phyloP scores from a whole-genome alignment of 2,888 invertebrate genomes.

The Saturnia pavonia region DNA sequence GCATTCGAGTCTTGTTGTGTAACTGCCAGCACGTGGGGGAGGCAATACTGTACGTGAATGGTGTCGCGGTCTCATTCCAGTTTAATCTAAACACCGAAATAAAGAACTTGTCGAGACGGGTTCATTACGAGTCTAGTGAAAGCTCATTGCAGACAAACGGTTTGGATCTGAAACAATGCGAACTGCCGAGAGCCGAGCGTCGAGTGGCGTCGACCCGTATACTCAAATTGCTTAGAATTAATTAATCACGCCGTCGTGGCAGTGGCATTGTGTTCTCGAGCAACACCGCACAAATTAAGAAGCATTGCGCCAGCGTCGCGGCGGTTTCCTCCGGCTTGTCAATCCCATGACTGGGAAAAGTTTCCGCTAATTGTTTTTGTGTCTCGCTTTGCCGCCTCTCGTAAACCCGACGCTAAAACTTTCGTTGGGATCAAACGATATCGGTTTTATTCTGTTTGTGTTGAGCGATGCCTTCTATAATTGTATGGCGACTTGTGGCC shows the following conservation, averaged over 20 bases:
- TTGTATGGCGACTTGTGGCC: neutral
- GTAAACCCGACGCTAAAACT: conserved; percentile 42
- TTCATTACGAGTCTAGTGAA: conserved; percentile 32
- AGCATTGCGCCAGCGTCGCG: conserved; percentile 25
- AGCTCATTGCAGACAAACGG: conserved; percentile 10
- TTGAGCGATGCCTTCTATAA: neutral
- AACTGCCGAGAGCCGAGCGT: conserved; percentile 2
- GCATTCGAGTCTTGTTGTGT: neutral
- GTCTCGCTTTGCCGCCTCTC: conserved; percentile 46
- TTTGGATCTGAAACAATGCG: conserved; percentile 5
- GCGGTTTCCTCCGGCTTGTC: conserved; percentile 19
- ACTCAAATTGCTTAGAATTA: conserved; percentile 44
- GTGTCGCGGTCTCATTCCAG: neutral
- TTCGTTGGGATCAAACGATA: too few species aligned
- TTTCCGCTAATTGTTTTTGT: conserved; percentile 57
- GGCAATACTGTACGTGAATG: neutral
- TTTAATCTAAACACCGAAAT: neutral
- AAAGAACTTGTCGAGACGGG: conserved; percentile 19
- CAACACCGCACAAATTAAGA: conserved; percentile 38
- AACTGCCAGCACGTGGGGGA: neutral
- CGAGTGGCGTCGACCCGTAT: conserved; percentile 35
- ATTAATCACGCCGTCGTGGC: conserved; percentile 42
- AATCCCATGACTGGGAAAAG: conserved; percentile 32
- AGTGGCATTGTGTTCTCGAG: conserved; percentile 35
- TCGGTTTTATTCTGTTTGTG: neutral